These are phyloP conservation scores for Otolemur garnettii DNA, from an alignment of 2,113 vertebrate genomes.

Conservation along the genomic window DNA sequence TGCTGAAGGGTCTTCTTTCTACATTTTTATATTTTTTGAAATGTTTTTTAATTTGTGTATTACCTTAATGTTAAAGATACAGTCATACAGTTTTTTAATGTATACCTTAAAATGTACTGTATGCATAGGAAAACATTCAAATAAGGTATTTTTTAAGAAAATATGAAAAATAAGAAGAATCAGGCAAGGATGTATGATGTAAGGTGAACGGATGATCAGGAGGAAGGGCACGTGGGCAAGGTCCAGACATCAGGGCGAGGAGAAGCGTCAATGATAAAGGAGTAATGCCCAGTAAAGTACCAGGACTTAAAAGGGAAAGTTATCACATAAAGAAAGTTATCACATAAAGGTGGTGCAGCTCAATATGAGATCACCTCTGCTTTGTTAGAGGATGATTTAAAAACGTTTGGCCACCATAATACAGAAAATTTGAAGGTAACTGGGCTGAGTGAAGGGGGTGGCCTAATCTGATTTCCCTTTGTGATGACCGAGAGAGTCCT, in stretches of 20 bases:
- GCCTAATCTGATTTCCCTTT: not conserved
- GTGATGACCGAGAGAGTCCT: not conserved
- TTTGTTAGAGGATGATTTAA: not conserved
- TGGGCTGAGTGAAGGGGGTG: not conserved
- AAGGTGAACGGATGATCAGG: not conserved
- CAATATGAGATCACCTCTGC: not conserved
- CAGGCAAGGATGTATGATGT: not conserved
- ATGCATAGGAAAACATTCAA: not conserved
- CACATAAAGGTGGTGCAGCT: not conserved
- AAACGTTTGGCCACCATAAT: not conserved
- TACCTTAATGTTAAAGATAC: conserved; percentile 16
- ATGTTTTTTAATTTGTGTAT: not conserved
- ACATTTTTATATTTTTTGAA: not conserved
- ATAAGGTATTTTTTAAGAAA: conserved; percentile 13
- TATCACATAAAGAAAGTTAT: not conserved
- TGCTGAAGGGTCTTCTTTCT: not conserved
- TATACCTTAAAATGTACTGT: not conserved
- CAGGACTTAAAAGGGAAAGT: not conserved
- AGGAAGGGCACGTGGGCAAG: not conserved
- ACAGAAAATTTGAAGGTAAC: not conserved
- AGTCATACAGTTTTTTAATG: not conserved
- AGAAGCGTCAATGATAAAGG: not conserved
- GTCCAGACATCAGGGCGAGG: not conserved
- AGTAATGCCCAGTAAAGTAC: not conserved
- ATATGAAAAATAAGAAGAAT: not conserved